Conservation (phyloP, 2,113 vertebrate genomes). For the Ranitomeya imitator region DNA sequence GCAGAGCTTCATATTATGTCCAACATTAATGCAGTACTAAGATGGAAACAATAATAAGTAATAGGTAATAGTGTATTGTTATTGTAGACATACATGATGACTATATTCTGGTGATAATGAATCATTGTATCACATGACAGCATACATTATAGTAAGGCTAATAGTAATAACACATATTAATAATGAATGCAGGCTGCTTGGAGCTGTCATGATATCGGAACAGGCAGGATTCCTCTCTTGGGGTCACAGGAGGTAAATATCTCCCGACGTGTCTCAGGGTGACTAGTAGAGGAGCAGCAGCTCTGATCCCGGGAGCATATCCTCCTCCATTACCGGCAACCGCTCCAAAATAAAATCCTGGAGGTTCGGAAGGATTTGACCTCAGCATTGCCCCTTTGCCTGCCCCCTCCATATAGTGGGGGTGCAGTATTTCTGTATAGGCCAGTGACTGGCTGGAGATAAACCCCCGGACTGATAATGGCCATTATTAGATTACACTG, state of each 20-base stretch:
- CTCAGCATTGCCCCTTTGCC: background rate
- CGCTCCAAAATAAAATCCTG: background rate
- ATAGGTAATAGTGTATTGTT: too few species aligned
- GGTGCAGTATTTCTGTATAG: background rate
- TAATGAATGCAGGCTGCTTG: background rate
- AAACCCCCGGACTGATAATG: background rate
- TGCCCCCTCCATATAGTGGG: background rate
- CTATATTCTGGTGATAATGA: too few species aligned
- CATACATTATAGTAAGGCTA: too few species aligned
- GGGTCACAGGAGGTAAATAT: background rate
- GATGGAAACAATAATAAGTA: too few species aligned
- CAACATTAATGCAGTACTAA: too few species aligned
- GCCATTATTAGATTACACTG: slow-evolving; percentile 39
- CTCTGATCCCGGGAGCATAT: background rate
- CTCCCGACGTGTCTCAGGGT: background rate
- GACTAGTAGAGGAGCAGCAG: background rate
- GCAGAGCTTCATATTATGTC: too few species aligned
- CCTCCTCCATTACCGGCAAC: background rate
- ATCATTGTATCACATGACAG: background rate
- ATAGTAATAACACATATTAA: background rate
- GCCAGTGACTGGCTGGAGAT: background rate
- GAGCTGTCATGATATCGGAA: background rate
- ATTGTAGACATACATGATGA: too few species aligned
- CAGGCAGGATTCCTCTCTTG: background rate
- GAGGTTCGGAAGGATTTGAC: slow-evolving; percentile 6